phyloP scores from a whole-genome alignment of 2,888 invertebrate species.

The Taenaris catops region DNA sequence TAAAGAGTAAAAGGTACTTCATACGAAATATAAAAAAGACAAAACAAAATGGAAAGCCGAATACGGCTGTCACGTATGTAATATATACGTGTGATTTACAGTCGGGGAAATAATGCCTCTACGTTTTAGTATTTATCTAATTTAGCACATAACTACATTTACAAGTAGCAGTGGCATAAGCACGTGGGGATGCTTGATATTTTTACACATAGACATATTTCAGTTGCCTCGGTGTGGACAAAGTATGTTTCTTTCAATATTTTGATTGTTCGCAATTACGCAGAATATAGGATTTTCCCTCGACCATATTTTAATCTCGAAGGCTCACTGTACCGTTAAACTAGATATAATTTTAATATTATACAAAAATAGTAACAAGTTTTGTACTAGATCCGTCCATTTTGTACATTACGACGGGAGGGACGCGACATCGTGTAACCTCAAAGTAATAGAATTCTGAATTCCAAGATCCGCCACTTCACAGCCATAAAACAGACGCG shows the following conservation, averaged over 20 bases:
- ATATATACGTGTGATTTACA: conserved; percentile 27
- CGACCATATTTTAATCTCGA: conserved; percentile 39
- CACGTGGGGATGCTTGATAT: neutral
- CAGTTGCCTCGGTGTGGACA: neutral
- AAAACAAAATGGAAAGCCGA: conserved; percentile 30
- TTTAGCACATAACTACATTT: conserved; percentile 6
- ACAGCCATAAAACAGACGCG: conserved; percentile 42
- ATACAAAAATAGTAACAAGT: conserved; percentile 79
- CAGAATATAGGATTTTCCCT: conserved; percentile 25
- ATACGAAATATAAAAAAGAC: conserved; percentile 20
- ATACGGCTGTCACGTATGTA: conserved; percentile 27
- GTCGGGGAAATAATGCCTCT: conserved; percentile 37
- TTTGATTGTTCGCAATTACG: no score
- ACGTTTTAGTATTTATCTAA: conserved; percentile 1
- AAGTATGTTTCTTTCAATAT: neutral
- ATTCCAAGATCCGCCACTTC: conserved; percentile 28
- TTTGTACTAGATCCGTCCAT: conserved; percentile 73
- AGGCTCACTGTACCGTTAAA: conserved; percentile 47
- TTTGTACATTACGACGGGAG: conserved; percentile 72
- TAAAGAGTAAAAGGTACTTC: conserved; percentile 17
- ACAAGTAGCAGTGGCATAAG: conserved; percentile 1
- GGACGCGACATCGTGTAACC: conserved; percentile 30
- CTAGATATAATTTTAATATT: conserved; percentile 67
- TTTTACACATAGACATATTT: neutral
- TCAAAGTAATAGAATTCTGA: conserved; percentile 20